Evolutionary conservation across 2,888 invertebrate genomes (phyloP).

Genomic region (Pegoplata infirma): DNA sequence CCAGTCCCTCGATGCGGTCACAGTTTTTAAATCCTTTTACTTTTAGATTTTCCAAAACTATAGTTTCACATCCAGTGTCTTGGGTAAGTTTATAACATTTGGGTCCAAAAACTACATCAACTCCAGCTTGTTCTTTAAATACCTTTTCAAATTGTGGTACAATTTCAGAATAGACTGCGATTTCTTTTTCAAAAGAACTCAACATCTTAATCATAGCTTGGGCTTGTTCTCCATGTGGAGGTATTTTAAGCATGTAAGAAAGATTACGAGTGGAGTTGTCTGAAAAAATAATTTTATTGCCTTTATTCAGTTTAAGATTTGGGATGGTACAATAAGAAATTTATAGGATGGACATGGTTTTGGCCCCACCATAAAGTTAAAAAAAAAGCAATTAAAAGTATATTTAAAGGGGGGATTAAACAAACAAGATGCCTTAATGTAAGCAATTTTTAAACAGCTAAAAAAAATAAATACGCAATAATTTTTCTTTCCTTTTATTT

Average conservation of each 20-base stretch:
- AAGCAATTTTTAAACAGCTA: too few relatives aligned
- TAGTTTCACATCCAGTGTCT: constrained; percentile 55
- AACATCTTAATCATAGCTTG: constrained; percentile 61
- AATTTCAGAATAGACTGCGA: constrained; percentile 70
- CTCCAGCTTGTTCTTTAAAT: constrained; percentile 66
- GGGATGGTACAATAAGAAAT: too few relatives aligned
- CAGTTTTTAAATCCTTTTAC: constrained; percentile 63
- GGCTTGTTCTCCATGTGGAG: constrained; percentile 18
- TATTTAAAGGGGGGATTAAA: too few relatives aligned
- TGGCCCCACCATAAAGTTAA: too few relatives aligned
- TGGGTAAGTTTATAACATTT: constrained; percentile 66
- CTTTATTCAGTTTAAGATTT: too few relatives aligned
- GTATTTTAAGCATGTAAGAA: constrained; percentile 66
- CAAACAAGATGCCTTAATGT: too few relatives aligned
- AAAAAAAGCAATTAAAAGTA: too few relatives aligned
- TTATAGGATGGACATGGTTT: too few relatives aligned
- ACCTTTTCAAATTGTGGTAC: constrained; percentile 72
- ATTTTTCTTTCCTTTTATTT: too few relatives aligned
- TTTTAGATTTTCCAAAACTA: constrained; percentile 69
- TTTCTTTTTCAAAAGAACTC: constrained; percentile 72
- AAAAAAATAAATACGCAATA: too few relatives aligned
- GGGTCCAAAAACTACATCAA: constrained; percentile 69
- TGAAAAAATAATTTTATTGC: too few relatives aligned
- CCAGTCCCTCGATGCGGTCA: constrained; percentile 68
- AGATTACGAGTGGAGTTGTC: constrained; percentile 53